Percentiles rank a stretch among this genome's conserved stretches.
These are phyloP conservation scores for Nymphicus hollandicus DNA, from an alignment of 2,113 vertebrate species.

Conservation along the genomic window DNA sequence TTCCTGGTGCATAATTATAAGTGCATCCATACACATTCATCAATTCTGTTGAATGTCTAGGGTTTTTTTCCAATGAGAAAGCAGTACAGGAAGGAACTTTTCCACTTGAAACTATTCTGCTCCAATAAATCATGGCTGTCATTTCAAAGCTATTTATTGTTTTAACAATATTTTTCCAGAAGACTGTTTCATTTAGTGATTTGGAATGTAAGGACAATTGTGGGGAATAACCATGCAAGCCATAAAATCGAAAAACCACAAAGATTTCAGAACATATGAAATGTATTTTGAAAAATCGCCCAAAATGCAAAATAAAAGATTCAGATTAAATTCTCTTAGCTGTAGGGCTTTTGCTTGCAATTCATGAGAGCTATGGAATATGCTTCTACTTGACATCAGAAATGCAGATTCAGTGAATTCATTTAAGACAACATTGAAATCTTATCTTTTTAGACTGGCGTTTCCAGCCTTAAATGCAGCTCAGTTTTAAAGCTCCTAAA, in stretches of 20 bases:
- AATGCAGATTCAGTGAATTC: conserved; percentile 72
- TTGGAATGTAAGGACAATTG: conserved; percentile 12
- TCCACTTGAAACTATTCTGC: conserved; percentile 37
- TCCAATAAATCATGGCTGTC: conserved; percentile 18
- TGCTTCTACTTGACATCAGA: conserved; percentile 62
- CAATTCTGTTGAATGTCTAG: neutral
- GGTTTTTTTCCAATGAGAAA: neutral
- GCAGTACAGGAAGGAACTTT: neutral
- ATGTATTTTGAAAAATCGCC: neutral
- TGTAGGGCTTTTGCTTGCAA: conserved; percentile 58
- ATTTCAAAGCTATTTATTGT: conserved; percentile 1
- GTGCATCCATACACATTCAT: neutral
- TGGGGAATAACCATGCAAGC: conserved; percentile 3
- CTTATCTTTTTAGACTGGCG: conserved; percentile 60
- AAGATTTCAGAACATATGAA: conserved; percentile 29
- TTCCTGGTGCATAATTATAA: neutral
- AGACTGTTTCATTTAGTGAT: conserved; percentile 38
- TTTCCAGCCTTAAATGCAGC: conserved; percentile 62
- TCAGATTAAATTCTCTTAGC: conserved; percentile 58
- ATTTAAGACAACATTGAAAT: conserved; percentile 67
- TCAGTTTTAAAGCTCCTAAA: conserved; percentile 64
- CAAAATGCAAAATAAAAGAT: conserved; percentile 43
- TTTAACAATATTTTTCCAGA: conserved; percentile 35
- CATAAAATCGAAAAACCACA: conserved; percentile 4
- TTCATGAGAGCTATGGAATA: conserved; percentile 50